These are phyloP conservation scores for Dryoscopus gambensis DNA, from an alignment of 2,113 vertebrate genomes.

Conservation along the genomic window DNA sequence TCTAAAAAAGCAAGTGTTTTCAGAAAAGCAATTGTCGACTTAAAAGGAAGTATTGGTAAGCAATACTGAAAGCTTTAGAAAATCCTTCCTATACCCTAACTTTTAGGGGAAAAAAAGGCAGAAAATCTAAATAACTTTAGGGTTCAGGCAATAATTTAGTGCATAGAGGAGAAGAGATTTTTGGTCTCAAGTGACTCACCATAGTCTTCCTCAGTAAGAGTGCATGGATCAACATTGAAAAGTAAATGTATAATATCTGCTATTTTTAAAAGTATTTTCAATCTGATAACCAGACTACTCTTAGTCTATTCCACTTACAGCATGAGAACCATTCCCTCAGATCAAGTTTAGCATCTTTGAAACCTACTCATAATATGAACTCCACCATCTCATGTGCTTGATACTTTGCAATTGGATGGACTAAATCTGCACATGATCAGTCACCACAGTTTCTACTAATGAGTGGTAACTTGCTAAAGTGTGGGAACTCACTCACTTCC, in stretches of 20 bases:
- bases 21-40: background rate
- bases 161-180: background rate
- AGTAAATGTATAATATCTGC: background rate
- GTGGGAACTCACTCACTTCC: background rate
- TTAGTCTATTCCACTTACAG: background rate
- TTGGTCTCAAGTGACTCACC: background rate
- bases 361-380: background rate
- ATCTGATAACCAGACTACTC: background rate
- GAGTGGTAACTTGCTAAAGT: background rate
- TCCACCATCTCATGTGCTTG: background rate
- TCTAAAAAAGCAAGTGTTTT: background rate
- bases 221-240: background rate
- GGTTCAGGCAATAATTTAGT: background rate
- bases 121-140: background rate
- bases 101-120: background rate
- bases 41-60: background rate
- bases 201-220: background rate
- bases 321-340: background rate
- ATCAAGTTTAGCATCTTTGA: background rate
- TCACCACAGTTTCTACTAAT: background rate
- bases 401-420: background rate
- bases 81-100: background rate
- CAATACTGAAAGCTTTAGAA: background rate
- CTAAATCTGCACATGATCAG: background rate
- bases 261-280: background rate